These are phyloP conservation scores for Garra rufa DNA, from an alignment of 2,113 vertebrate genomes.

Conservation along the genomic window DNA sequence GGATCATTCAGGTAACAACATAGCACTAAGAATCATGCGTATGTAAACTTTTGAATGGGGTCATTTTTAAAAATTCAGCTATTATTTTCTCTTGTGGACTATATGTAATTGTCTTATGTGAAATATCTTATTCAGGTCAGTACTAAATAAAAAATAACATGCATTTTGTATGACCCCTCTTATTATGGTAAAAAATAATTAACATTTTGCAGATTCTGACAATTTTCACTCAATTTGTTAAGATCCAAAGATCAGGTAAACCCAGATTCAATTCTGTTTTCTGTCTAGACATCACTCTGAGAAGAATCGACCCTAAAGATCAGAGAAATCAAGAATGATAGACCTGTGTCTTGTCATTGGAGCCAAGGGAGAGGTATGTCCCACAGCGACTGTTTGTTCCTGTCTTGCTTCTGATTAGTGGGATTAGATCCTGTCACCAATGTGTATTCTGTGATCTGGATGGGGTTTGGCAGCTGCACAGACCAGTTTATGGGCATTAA, in stretches of 20 bases:
- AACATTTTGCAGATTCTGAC: too few relatives aligned
- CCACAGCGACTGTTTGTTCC: constrained; percentile 40
- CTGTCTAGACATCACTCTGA: constrained; percentile 25
- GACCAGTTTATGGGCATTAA: background rate
- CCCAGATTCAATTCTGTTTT: background rate
- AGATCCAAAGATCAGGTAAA: background rate
- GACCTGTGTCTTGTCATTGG: background rate
- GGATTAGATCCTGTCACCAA: constrained; percentile 16
- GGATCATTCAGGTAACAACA: too few relatives aligned
- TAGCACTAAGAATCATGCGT: too few relatives aligned
- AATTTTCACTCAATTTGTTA: background rate
- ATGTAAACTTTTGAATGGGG: too few relatives aligned
- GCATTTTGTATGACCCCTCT: too few relatives aligned
- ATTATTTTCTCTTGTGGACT: too few relatives aligned
- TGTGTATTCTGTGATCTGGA: constrained; percentile 14
- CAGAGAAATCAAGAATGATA: constrained; percentile 16
- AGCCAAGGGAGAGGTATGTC: constrained; percentile 3
- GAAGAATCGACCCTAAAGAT: background rate
- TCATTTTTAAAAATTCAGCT: too few relatives aligned
- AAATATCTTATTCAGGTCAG: too few relatives aligned
- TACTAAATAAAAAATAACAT: too few relatives aligned
- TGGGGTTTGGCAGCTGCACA: background rate
- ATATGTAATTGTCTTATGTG: too few relatives aligned
- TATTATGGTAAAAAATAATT: too few relatives aligned
- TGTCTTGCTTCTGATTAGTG: constrained; percentile 25